Evolutionary conservation across 2,797 vertebrate species (phyloP).

Genomic region (Channallabes apus): DNA sequence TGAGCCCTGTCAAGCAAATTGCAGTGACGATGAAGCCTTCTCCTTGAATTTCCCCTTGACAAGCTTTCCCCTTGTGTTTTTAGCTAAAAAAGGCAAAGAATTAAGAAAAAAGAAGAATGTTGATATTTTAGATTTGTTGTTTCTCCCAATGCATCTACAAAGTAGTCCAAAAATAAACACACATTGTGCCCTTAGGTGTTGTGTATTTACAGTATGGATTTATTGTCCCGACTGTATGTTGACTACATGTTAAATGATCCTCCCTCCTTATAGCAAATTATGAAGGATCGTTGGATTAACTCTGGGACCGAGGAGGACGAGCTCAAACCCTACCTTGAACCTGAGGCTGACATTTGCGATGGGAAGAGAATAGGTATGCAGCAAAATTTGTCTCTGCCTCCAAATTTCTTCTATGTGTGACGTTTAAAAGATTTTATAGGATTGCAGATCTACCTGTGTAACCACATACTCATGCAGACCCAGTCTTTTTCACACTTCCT

Average conservation of each 20-base stretch:
- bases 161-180: no score
- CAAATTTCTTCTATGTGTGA: not conserved
- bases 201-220: not conserved
- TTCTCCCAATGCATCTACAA: not conserved
- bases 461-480: not conserved
- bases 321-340: slow-evolving; percentile 94
- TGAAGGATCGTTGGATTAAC: slow-evolving; percentile 99
- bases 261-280: slow-evolving; percentile 86
- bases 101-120: not conserved
- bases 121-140: not conserved
- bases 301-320: slow-evolving; percentile 94
- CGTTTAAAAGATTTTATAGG: not conserved
- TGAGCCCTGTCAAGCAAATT: not conserved
- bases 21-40: not conserved
- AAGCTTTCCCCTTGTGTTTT: not conserved
- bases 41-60: no score
- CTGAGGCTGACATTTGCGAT: slow-evolving; percentile 94
- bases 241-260: not conserved
- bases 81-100: not conserved
- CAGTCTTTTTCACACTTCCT: not conserved
- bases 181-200: no score
- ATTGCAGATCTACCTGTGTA: not conserved
- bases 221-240: not conserved
- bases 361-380: slow-evolving; percentile 94
- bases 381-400: not conserved